Conservation (phyloP, 2,888 invertebrate species). For the Geophilus truncorum region DNA sequence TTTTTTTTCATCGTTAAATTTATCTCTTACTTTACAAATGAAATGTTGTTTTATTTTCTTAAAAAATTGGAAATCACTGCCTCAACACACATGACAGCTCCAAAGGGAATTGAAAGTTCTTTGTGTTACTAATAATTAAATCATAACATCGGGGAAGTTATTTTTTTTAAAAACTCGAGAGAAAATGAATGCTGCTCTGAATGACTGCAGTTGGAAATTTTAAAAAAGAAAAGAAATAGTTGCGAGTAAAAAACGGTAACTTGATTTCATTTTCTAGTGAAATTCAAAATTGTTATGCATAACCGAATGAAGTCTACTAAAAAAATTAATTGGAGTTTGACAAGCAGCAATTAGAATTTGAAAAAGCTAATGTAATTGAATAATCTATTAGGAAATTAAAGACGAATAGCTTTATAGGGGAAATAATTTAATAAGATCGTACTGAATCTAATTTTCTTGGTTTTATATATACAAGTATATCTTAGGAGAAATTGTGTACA, state of each 20-base stretch:
- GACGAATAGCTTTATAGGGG: not conserved
- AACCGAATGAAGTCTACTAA: not conserved
- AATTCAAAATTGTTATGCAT: not conserved
- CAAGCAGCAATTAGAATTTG: not conserved
- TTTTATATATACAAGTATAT: not conserved
- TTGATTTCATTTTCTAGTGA: not conserved
- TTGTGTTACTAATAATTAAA: slow-evolving; percentile 14
- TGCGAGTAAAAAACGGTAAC: not conserved
- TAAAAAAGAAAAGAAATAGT: not conserved
- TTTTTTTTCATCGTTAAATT: not conserved
- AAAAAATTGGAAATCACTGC: slow-evolving; percentile 15
- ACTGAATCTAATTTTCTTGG: not conserved
- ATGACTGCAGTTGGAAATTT: not conserved
- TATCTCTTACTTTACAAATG: not conserved
- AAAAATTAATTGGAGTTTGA: not conserved
- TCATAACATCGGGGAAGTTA: slow-evolving; percentile 5
- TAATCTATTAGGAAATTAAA: not conserved
- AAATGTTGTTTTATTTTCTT: slow-evolving; percentile 19
- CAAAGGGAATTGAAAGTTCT: slow-evolving; percentile 14
- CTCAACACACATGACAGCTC: slow-evolving; percentile 2
- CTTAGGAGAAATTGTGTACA: not conserved
- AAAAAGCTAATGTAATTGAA: not conserved
- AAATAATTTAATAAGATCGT: not conserved
- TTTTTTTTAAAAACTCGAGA: not conserved
- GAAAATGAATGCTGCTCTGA: not conserved